Evolutionary conservation across 2,797 vertebrate species (phyloP), one percentile per base, ranked within the genome.

Genomic region (Tragopan temminckii): DNA sequence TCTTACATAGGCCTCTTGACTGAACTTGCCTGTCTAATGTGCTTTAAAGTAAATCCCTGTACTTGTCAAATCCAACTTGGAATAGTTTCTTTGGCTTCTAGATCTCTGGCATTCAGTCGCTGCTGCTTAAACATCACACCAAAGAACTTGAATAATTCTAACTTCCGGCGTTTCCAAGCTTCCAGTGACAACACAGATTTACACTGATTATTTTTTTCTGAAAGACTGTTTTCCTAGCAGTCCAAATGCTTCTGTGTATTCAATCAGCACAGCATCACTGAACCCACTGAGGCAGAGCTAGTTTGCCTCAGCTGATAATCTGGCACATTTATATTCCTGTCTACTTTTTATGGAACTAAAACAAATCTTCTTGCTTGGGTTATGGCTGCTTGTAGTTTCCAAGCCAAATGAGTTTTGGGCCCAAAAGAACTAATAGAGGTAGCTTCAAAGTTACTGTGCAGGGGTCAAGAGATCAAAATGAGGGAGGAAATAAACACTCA

Each of bases 1-100:
- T 95, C 57, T 67, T 58, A 88, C 55, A 55, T 68, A 61, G n/a
- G 88, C 87, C 79, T 92, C 91, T 64, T 55, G 78, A 90, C 79
- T 80, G 80, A 95, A 94, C 79, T 93, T 84, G 61, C 83, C 62
- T 80, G 81, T 85, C 10, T 91, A 90, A 94, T 75, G 62, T 85
- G 71, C 86, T 91, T 95, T 87, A 95, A 94, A 96, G 89, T 68
- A 95, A 95, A 92, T 85, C 29, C 45, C 55, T 0, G 1, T 45
- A 79, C 83, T 94, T 90, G 90, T 52, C 72, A 74, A 94, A 94
- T 91, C 79, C 92, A 82, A 80, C 50, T 95, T 96, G 84, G 78
- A 95, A 93, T 48, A 53, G n/a, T 80, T 90, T 92, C 31, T 91
- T 96, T 93, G 95, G 94, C 88, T 58, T 85, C 71, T 57, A 80